Conservation (phyloP, 2,113 vertebrate genomes). For the Gallinago paraguaiae region DNA sequence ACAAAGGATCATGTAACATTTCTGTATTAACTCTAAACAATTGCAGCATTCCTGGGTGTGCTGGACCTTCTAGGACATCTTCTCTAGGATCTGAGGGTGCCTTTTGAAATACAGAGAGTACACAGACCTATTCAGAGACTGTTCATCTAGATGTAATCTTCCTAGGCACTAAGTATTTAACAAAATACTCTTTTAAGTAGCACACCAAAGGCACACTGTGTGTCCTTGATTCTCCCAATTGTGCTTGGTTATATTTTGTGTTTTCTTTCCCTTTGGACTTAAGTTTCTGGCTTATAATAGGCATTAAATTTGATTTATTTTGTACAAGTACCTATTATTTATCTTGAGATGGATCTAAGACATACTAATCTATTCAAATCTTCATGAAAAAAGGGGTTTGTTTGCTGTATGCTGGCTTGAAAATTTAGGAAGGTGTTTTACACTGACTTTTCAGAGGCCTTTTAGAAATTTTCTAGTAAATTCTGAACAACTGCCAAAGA, state of each 20-base stretch:
- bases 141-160: not conserved
- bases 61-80: not conserved
- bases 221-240: not conserved
- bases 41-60: not conserved
- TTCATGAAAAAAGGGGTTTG: not conserved
- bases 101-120: not conserved
- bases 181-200: not conserved
- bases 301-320: not conserved
- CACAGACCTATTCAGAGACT: not conserved
- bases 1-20: conserved; percentile 19
- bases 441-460: not conserved
- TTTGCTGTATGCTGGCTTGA: not conserved
- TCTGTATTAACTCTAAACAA: not conserved
- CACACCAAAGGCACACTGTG: not conserved
- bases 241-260: not conserved
- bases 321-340: not conserved
- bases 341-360: not conserved
- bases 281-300: not conserved
- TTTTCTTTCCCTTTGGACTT: not conserved
- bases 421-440: not conserved
- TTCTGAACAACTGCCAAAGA: not conserved
- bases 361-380: not conserved
- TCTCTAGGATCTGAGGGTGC: not conserved
- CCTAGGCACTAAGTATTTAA: not conserved
- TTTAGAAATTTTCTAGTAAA: not conserved